Percentiles rank a stretch among this genome's conserved stretches.
Conservation (phyloP, 2,888 invertebrate genomes). For the Molanna angustata region DNA sequence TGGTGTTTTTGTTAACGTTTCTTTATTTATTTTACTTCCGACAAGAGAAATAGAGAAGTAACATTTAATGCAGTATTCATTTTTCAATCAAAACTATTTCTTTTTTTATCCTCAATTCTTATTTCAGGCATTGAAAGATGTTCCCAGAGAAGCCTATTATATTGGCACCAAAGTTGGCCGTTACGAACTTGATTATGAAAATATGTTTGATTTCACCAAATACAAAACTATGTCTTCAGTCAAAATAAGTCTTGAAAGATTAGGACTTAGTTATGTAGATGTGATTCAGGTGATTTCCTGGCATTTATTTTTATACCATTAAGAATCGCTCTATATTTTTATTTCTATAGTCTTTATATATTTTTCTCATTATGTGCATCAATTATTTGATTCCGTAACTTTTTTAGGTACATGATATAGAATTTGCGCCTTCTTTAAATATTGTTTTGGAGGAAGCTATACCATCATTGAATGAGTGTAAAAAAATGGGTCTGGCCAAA, state of each 20-base stretch:
- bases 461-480: conserved; percentile 73
- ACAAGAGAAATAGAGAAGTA: too few relatives aligned
- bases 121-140: conserved; percentile 67
- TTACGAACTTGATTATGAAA: conserved; percentile 65
- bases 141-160: conserved; percentile 82
- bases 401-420: conserved; percentile 84
- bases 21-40: too few relatives aligned
- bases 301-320: background rate
- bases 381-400: too few relatives aligned
- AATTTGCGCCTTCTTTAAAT: conserved; percentile 76
- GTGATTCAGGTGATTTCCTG: conserved; percentile 70
- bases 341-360: background rate
- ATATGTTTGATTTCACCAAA: conserved; percentile 84
- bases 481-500: conserved; percentile 68
- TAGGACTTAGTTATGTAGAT: conserved; percentile 83
- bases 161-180: conserved; percentile 92
- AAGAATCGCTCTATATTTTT: background rate
- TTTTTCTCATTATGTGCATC: too few relatives aligned
- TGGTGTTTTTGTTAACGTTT: too few relatives aligned
- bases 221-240: conserved; percentile 74
- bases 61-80: too few relatives aligned
- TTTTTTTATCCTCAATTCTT: too few relatives aligned
- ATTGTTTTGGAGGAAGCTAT: conserved; percentile 81
- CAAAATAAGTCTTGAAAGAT: conserved; percentile 66
- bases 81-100: too few relatives aligned